Percentiles rank a stretch among this genome's conserved stretches.
Evolutionary conservation across 2,888 invertebrate genomes (phyloP).

Genomic region (Noctua comes): DNA sequence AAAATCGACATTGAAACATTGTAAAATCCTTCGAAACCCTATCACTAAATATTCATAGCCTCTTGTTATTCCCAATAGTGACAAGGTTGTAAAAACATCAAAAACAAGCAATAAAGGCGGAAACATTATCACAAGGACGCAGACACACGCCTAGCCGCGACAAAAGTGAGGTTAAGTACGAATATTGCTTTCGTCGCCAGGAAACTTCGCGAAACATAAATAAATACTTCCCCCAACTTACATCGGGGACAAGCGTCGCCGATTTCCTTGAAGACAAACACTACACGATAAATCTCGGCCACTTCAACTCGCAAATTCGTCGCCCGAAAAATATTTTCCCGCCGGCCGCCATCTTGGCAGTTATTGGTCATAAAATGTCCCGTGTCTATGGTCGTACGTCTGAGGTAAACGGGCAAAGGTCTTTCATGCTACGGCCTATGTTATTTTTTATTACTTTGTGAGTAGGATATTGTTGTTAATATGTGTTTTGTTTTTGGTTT

Average conservation of each 20-base stretch:
- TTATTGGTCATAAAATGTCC: constrained; percentile 78
- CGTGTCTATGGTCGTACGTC: constrained; percentile 61
- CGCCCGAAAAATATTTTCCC: constrained; percentile 74
- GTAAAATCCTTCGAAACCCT: neutral
- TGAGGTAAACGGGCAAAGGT: constrained; percentile 63
- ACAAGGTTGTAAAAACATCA: constrained; percentile 14
- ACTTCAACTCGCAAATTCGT: constrained; percentile 69
- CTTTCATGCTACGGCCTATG: constrained; percentile 55
- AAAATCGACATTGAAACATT: neutral
- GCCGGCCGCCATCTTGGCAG: constrained; percentile 78
- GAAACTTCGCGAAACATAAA: constrained; percentile 65
- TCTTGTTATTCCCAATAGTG: constrained; percentile 11
- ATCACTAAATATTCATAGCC: neutral
- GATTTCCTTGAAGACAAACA: constrained; percentile 68
- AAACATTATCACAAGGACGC: constrained; percentile 38
- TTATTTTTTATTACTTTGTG: constrained; percentile 61
- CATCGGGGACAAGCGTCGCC: constrained; percentile 58
- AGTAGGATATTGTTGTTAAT: constrained; percentile 57
- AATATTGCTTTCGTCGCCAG: constrained; percentile 59
- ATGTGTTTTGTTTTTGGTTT: constrained; percentile 50
- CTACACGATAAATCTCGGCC: constrained; percentile 67
- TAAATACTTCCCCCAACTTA: constrained; percentile 62
- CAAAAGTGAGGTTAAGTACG: constrained; percentile 54
- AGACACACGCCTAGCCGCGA: constrained; percentile 22
- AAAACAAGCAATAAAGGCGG: constrained; percentile 44